Conservation (phyloP, 37 sponge, comb jelly and placozoan genomes). For the Tethya wilhelma region DNA sequence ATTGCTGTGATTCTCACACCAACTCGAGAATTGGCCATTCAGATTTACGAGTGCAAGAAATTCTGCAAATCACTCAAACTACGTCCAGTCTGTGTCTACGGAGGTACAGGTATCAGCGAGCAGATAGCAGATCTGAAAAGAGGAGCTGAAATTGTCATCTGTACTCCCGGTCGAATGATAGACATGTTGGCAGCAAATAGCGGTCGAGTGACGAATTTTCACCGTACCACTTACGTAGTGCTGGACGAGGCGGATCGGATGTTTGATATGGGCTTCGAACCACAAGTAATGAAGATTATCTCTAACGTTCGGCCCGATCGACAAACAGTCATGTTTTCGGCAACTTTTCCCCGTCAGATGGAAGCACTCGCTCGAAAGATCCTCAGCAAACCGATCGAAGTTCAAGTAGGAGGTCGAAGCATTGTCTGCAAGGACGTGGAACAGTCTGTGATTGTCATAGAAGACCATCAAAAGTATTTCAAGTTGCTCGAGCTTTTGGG, state of each 20-base stretch:
- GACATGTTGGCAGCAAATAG: slow-evolving; percentile 97
- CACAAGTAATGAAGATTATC: slow-evolving; percentile 93
- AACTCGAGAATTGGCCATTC: slow-evolving; percentile 95
- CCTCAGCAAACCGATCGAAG: slow-evolving; percentile 91
- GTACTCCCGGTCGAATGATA: slow-evolving; percentile 99
- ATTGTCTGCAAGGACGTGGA: slow-evolving; percentile 95
- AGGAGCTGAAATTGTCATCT: slow-evolving; percentile 98
- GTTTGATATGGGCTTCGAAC: slow-evolving; percentile 99
- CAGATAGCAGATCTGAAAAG: slow-evolving; percentile 98
- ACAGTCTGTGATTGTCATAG: slow-evolving; percentile 89
- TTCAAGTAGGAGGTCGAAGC: slow-evolving; percentile 96
- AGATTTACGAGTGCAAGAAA: slow-evolving; percentile 93
- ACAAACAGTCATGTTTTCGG: slow-evolving; percentile 99
- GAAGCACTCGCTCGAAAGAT: slow-evolving; percentile 98
- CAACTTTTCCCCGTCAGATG: slow-evolving; percentile 98
- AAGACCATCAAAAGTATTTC: slow-evolving; percentile 89
- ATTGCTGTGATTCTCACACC: slow-evolving; percentile 92
- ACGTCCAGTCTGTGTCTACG: slow-evolving; percentile 92
- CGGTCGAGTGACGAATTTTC: slow-evolving; percentile 93
- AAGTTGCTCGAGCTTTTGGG: slow-evolving; percentile 97
- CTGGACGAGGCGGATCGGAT: slow-evolving; percentile 99
- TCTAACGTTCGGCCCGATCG: slow-evolving; percentile 89
- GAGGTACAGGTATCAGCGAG: slow-evolving; percentile 98
- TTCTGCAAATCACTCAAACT: slow-evolving; percentile 90
- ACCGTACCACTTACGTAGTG: slow-evolving; percentile 92